Evolutionary conservation across 2,888 invertebrate genomes (phyloP).

Genomic region (Monopis laevigella): DNA sequence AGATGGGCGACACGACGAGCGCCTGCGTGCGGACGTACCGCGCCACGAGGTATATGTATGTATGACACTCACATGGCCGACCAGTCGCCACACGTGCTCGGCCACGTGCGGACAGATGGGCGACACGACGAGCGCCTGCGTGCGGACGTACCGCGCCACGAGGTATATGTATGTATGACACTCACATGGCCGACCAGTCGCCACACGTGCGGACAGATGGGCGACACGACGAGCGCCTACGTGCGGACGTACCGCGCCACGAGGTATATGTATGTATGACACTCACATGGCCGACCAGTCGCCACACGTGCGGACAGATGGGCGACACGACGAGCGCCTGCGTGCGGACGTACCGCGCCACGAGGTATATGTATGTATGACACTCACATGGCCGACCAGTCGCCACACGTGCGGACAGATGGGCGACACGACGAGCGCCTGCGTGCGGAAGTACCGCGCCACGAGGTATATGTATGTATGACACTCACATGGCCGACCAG

Average conservation of each 20-base stretch:
- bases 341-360: constrained; percentile 86
- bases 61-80: constrained; percentile 83
- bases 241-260: no score
- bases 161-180: no score
- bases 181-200: no score
- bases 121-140: constrained; percentile 87
- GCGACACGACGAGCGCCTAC: no score
- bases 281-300: constrained; percentile 80
- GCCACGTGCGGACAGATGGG: constrained; percentile 99
- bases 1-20: constrained; percentile 90
- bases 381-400: constrained; percentile 80
- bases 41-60: no score
- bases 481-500: constrained; percentile 82
- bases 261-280: no score
- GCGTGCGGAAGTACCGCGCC: constrained; percentile 89
- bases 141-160: constrained; percentile 89
- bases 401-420: constrained; percentile 99
- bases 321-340: constrained; percentile 92
- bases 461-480: no score
- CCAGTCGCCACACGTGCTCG: constrained; percentile 90
- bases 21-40: constrained; percentile 92
- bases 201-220: no score
- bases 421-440: constrained; percentile 89
- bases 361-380: no score
- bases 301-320: constrained; percentile 98